Conservation (phyloP, 2,113 vertebrate genomes). For the Jacana jacana region DNA sequence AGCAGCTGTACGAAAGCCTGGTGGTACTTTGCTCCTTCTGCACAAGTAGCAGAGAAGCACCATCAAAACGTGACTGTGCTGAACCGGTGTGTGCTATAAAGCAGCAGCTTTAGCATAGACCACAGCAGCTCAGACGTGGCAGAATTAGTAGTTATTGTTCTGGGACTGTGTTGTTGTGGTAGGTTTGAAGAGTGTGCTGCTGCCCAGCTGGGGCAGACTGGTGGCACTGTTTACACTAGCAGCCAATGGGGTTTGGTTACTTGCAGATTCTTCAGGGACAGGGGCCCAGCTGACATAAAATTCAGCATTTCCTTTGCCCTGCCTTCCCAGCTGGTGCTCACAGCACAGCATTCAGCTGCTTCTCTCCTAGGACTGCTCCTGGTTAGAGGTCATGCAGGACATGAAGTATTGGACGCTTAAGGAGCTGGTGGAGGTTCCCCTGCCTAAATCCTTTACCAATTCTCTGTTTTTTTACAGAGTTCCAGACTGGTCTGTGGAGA, state of each 20-base stretch:
- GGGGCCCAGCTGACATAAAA: background rate
- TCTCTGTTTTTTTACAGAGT: background rate
- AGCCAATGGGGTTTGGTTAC: background rate
- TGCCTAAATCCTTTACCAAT: background rate
- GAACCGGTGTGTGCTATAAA: background rate
- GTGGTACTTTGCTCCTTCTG: background rate
- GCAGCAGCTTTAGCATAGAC: background rate
- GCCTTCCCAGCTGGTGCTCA: background rate
- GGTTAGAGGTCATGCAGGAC: background rate
- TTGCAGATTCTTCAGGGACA: background rate
- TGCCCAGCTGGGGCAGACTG: background rate
- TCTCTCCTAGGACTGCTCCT: background rate
- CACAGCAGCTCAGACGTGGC: background rate
- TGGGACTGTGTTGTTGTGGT: background rate
- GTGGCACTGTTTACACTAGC: background rate
- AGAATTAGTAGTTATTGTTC: background rate
- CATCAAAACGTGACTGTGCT: rapidly evolving
- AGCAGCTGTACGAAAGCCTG: background rate
- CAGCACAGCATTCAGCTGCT: background rate
- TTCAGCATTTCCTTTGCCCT: background rate
- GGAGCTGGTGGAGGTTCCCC: background rate
- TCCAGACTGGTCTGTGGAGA: background rate
- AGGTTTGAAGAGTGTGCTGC: background rate
- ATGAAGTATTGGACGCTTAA: background rate
- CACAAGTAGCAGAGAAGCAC: background rate